Percentiles rank a stretch among this genome's conserved stretches.
Evolutionary conservation across 2,113 vertebrate genomes (phyloP).

Genomic region (Salvelinus sp.): DNA sequence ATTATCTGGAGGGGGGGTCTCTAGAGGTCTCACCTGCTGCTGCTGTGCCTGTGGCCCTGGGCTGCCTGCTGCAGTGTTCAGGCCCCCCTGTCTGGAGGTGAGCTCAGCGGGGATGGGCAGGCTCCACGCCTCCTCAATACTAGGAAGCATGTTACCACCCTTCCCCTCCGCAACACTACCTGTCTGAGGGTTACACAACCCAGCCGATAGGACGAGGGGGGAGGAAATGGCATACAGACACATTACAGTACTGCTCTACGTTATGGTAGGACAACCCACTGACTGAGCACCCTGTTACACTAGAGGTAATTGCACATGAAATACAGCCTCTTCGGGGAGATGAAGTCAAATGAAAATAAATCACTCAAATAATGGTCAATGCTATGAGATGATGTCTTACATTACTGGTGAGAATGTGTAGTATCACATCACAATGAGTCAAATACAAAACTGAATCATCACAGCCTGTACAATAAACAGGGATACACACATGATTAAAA

Average conservation of each 20-base stretch:
- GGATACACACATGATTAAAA: constrained; percentile 3
- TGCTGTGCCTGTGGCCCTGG: constrained; percentile 35
- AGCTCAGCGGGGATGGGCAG: constrained; percentile 99
- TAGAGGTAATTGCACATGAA: neutral
- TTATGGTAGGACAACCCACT: neutral
- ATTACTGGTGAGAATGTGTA: constrained; percentile 41
- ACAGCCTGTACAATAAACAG: neutral
- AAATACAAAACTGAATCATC: constrained; percentile 17
- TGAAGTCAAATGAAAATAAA: constrained; percentile 25
- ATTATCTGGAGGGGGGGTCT: constrained; percentile 63
- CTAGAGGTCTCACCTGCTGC: constrained; percentile 94
- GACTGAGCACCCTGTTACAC: too few species aligned
- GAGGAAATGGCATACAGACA: constrained; percentile 90
- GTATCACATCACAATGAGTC: constrained; percentile 53
- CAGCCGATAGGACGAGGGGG: constrained; percentile 86
- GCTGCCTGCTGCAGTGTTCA: constrained; percentile 86
- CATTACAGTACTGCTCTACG: constrained; percentile 62
- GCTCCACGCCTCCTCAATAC: constrained; percentile 99
- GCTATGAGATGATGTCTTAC: constrained; percentile 55
- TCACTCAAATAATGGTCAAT: constrained; percentile 38
- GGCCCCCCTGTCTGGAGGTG: constrained; percentile 99
- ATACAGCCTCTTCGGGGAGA: constrained; percentile 7
- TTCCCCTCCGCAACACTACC: constrained; percentile 98
- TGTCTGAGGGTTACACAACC: constrained; percentile 99
- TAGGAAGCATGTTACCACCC: constrained; percentile 99